phyloP scores from a whole-genome alignment of 2,797 vertebrate genomes.

The Catamblyrhynchus diadema region DNA sequence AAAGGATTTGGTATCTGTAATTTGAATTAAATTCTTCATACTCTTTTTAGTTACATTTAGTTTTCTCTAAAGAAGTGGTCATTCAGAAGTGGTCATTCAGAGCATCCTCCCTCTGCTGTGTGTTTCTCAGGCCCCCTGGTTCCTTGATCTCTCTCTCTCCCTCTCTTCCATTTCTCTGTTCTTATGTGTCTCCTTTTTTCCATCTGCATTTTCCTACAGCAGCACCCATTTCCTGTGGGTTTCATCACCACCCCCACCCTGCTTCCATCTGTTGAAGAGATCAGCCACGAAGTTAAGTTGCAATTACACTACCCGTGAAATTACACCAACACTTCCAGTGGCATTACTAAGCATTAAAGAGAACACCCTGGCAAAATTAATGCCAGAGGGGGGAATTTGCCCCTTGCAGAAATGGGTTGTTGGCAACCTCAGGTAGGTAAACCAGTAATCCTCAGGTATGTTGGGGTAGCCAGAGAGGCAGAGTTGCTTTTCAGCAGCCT shows the following conservation, averaged over 20 bases:
- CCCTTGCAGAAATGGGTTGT: not conserved
- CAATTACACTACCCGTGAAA: constrained; percentile 46
- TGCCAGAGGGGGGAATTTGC: not conserved
- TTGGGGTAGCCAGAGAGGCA: not conserved
- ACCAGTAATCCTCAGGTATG: not conserved
- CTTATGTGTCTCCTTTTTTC: constrained; percentile 42
- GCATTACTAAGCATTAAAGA: constrained; percentile 10
- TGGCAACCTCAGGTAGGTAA: not conserved
- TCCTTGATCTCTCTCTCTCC: not conserved
- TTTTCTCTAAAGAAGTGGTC: not conserved
- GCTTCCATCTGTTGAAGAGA: constrained; percentile 69
- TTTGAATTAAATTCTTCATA: not conserved
- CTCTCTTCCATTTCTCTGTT: constrained; percentile 23
- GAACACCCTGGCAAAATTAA: not conserved
- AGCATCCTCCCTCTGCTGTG: not conserved
- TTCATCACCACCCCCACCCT: constrained; percentile 66
- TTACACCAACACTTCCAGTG: constrained; percentile 11
- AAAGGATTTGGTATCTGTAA: not conserved
- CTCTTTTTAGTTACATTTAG: rapidly evolving
- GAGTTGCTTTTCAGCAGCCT: not conserved
- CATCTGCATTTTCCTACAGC: constrained; percentile 61
- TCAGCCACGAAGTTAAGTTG: constrained; percentile 54
- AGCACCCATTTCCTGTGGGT: constrained; percentile 69
- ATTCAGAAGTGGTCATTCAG: not conserved
- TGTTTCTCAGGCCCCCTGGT: not conserved